phyloP scores from a whole-genome alignment of 2,113 vertebrate species.

The Elachura formosa region DNA sequence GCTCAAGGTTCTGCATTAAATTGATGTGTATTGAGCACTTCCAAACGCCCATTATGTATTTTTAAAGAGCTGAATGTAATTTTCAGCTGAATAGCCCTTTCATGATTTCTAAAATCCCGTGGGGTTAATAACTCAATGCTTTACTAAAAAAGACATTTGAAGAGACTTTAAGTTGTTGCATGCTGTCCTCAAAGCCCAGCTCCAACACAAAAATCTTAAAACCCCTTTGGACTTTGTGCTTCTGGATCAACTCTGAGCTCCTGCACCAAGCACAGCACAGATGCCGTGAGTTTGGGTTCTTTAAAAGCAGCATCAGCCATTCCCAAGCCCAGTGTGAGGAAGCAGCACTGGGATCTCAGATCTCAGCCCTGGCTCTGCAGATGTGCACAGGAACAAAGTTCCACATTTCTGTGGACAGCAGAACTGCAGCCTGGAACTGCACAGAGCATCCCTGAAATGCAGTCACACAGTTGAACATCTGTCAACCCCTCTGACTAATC shows the following conservation, averaged over 20 bases:
- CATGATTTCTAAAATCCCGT: neutral
- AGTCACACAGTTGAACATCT: neutral
- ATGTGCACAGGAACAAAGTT: neutral
- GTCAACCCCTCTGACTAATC: neutral
- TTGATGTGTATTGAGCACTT: neutral
- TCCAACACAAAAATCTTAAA: neutral
- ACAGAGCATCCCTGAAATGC: neutral
- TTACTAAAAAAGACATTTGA: neutral
- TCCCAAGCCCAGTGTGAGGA: fast-evolving
- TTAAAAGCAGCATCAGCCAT: neutral
- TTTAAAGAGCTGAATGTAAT: neutral
- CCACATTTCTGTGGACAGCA: fast-evolving
- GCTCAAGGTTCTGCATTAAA: neutral
- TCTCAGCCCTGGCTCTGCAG: neutral
- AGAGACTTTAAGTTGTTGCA: neutral
- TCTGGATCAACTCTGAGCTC: neutral
- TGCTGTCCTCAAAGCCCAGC: neutral
- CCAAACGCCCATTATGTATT: neutral
- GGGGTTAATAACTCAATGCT: neutral
- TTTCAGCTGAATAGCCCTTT: neutral
- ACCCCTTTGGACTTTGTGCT: neutral
- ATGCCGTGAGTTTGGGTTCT: neutral
- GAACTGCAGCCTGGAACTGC: neutral
- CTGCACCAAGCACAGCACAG: neutral
- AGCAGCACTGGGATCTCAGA: neutral